These are phyloP conservation scores for Alligator mississippiensis DNA, from an alignment of 2,113 vertebrate genomes.

Conservation along the genomic window DNA sequence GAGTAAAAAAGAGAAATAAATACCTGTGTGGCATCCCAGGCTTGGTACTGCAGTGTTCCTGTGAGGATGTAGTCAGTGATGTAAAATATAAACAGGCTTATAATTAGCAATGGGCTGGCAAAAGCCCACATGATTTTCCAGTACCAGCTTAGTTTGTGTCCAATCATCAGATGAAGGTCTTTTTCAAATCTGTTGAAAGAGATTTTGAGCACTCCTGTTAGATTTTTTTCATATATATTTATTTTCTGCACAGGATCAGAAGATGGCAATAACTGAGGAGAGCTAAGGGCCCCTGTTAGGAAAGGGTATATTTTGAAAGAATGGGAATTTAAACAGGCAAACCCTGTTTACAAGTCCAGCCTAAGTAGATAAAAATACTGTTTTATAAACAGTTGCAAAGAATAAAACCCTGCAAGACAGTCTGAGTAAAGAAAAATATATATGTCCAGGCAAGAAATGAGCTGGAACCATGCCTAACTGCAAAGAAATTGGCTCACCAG, in stretches of 20 bases:
- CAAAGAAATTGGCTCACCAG: not conserved
- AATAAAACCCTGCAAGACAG: accelerated
- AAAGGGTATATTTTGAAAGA: not conserved
- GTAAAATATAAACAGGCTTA: constrained; percentile 89
- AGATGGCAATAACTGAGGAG: not conserved
- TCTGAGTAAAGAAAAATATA: not conserved
- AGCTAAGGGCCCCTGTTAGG: not conserved
- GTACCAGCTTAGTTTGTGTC: constrained; percentile 85
- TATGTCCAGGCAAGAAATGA: not conserved
- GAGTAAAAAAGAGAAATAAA: too few relatives aligned
- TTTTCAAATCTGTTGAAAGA: constrained; percentile 86
- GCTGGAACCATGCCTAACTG: not conserved
- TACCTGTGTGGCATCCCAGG: constrained; percentile 91
- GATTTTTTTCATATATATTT: not conserved
- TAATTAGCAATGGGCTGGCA: constrained; percentile 87
- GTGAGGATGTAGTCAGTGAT: constrained; percentile 87
- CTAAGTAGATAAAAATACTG: not conserved
- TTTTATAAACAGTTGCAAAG: not conserved
- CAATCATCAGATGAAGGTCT: constrained; percentile 89
- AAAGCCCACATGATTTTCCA: constrained; percentile 89
- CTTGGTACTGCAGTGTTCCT: constrained; percentile 89
- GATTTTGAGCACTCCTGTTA: not conserved
- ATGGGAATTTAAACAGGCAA: not conserved
- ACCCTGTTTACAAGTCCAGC: not conserved
- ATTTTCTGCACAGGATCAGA: not conserved